phyloP scores from a whole-genome alignment of 2,113 vertebrate species.

The Phaethon lepturus region DNA sequence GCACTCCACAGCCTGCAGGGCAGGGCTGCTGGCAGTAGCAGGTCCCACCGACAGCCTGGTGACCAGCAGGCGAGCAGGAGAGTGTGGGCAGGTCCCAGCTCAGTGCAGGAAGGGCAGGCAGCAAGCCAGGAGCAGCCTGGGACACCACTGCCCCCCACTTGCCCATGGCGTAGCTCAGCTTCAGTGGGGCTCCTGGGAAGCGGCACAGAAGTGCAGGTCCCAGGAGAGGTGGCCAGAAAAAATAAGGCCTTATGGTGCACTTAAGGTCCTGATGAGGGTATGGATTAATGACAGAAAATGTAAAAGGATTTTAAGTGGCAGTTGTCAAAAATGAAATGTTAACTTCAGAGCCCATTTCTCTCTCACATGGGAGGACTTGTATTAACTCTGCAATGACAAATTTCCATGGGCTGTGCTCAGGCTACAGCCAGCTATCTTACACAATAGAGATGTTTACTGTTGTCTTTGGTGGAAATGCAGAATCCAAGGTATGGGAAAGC shows the following conservation, averaged over 20 bases:
- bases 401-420: neutral
- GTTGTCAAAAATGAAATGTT: neutral
- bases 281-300: neutral
- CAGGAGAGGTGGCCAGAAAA: neutral
- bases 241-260: accelerated
- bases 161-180: neutral
- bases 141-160: neutral
- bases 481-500: neutral
- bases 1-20: neutral
- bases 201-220: neutral
- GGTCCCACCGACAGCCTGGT: neutral
- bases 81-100: neutral
- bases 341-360: neutral
- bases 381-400: neutral
- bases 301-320: neutral
- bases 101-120: neutral
- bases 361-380: neutral
- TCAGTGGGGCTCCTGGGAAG: neutral
- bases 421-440: neutral
- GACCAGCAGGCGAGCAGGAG: neutral
- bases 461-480: neutral
- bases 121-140: neutral
- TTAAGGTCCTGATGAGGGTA: neutral
- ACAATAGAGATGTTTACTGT: neutral
- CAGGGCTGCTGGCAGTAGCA: neutral